phyloP scores from a whole-genome alignment of 2,113 vertebrate species.

The Mugil cephalus region DNA sequence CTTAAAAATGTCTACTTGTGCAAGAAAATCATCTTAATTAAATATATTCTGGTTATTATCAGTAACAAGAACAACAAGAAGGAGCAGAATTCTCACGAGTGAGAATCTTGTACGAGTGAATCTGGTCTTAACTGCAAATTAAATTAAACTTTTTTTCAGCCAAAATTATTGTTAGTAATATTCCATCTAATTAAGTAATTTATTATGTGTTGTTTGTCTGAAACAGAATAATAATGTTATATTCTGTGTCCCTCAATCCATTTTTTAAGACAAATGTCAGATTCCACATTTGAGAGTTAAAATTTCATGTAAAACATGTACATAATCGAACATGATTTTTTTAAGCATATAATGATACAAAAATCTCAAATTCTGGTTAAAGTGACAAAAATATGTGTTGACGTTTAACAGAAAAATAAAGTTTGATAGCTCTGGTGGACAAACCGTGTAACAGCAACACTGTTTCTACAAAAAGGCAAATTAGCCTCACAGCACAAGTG shows the following conservation, averaged over 20 bases:
- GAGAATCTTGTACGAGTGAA: neutral
- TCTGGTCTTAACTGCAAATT: no score
- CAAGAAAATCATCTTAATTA: neutral
- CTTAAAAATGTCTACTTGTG: neutral
- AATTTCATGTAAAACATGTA: no score
- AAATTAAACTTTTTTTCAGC: no score
- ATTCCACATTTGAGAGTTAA: neutral
- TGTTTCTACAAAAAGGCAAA: neutral
- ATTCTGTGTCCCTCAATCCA: no score
- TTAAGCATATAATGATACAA: no score
- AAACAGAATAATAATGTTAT: no score
- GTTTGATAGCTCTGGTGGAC: slow-evolving; percentile 1
- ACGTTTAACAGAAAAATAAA: neutral
- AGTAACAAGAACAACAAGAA: neutral
- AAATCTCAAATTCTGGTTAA: neutral
- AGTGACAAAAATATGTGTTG: neutral
- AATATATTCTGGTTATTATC: neutral
- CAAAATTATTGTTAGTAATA: no score
- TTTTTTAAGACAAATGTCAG: neutral
- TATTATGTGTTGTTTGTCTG: neutral
- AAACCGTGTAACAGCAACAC: neutral
- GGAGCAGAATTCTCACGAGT: neutral
- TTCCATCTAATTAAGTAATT: neutral
- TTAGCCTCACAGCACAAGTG: neutral
- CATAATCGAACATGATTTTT: no score